phyloP scores from a whole-genome alignment of 2,888 invertebrate genomes.

The Neoitamus cyanurus region DNA sequence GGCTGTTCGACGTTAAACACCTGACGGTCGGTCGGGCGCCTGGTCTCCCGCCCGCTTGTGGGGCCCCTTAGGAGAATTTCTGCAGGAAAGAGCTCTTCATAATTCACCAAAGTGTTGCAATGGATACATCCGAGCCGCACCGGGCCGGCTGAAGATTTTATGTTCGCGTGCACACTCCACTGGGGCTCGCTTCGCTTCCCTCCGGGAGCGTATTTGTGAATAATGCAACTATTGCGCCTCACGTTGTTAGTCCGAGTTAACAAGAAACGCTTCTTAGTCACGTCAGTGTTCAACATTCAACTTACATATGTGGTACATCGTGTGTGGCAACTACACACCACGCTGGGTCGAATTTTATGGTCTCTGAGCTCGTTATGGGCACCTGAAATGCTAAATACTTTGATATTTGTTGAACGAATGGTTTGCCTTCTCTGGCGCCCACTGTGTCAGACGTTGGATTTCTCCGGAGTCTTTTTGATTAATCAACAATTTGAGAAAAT shows the following conservation, averaged over 20 bases:
- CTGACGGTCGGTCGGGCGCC: background rate
- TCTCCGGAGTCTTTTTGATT: background rate
- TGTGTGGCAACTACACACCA: conserved; percentile 14
- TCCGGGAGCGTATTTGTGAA: conserved; percentile 3
- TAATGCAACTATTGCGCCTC: conserved; percentile 23
- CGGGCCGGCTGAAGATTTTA: background rate
- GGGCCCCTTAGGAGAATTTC: background rate
- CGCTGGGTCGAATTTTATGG: background rate
- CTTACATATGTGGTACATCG: conserved; percentile 15
- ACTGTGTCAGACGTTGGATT: background rate
- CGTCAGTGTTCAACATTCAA: conserved; percentile 28
- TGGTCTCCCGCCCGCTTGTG: background rate
- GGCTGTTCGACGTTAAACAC: background rate
- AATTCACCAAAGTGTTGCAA: conserved; percentile 35
- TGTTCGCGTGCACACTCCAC: conserved; percentile 28
- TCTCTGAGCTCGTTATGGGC: background rate
- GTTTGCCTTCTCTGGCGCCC: background rate
- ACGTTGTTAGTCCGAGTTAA: conserved; percentile 33
- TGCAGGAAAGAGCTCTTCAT: conserved; percentile 19
- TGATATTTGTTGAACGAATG: background rate
- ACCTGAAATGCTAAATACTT: conserved; percentile 7
- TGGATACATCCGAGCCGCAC: conserved; percentile 7
- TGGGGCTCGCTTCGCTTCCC: conserved; percentile 2
- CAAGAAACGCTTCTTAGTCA: conserved; percentile 35
- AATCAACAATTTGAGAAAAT: background rate